phyloP scores from a whole-genome alignment of 1,140 invertebrate genomes.

The Drosophila parvula region DNA sequence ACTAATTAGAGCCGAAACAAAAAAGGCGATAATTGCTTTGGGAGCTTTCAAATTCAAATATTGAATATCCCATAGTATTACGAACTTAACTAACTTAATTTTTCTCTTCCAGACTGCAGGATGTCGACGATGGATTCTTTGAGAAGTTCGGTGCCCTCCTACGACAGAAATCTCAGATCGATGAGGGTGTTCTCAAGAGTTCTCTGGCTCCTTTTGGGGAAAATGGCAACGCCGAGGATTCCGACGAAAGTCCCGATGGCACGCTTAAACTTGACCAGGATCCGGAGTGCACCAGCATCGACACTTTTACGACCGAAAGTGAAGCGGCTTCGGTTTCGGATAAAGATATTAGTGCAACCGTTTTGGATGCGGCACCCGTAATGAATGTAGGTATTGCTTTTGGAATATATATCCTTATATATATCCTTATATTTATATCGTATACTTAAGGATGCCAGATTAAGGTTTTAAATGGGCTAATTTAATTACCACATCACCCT shows the following conservation, averaged over 20 bases:
- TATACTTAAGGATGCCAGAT: too few relatives aligned
- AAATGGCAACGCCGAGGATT: conserved; percentile 23
- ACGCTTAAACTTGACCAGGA: conserved; percentile 22
- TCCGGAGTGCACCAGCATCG: conserved; percentile 20
- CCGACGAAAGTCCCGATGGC: conserved; percentile 54
- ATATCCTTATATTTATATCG: too few relatives aligned
- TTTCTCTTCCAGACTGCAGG: conserved; percentile 87
- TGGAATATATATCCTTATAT: background rate
- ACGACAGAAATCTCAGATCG: conserved; percentile 87
- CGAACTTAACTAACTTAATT: background rate
- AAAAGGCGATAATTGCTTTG: background rate
- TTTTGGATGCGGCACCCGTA: conserved; percentile 85
- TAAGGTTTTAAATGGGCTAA: too few relatives aligned
- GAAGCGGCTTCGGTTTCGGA: conserved; percentile 8
- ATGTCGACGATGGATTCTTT: conserved; percentile 91
- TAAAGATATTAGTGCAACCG: conserved; percentile 56
- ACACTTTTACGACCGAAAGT: conserved; percentile 31
- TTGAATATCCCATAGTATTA: background rate
- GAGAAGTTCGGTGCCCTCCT: conserved; percentile 90
- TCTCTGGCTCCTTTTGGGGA: conserved; percentile 85
- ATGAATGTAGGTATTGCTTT: conserved; percentile 88
- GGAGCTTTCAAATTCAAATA: background rate
- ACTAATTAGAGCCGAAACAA: background rate
- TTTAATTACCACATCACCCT: too few relatives aligned
- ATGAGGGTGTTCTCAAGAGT: conserved; percentile 85